A percentile compares a stretch with the other conserved stretches of the same genome.
These are phyloP conservation scores for Furcifer pardalis DNA, from an alignment of 2,797 vertebrate genomes.

Conservation along the genomic window DNA sequence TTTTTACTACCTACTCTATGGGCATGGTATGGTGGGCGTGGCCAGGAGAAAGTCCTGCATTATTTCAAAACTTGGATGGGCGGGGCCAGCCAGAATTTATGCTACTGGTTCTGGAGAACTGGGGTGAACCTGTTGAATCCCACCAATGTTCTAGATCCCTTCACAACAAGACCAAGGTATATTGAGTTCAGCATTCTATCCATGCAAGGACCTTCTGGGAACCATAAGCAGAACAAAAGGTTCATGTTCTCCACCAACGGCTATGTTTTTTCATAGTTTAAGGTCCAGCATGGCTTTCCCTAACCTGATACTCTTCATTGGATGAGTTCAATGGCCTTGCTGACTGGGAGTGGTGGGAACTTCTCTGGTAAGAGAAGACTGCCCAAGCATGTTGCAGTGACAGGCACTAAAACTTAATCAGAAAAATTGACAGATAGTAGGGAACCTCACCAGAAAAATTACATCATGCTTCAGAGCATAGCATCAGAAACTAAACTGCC, in stretches of 20 bases:
- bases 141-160: not conserved
- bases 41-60: too few relatives aligned
- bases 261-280: not conserved
- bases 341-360: not conserved
- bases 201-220: too few relatives aligned
- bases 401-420: constrained; percentile 44
- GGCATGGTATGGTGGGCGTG: too few relatives aligned
- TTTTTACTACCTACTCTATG: too few relatives aligned
- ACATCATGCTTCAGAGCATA: not conserved
- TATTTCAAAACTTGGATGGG: too few relatives aligned
- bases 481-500: constrained; percentile 34
- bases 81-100: too few relatives aligned
- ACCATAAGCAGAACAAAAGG: not conserved
- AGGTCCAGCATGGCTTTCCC: not conserved
- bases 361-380: not conserved
- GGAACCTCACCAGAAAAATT: constrained; percentile 39
- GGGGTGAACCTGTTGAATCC: too few relatives aligned
- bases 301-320: not conserved
- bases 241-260: too few relatives aligned
- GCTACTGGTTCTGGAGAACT: too few relatives aligned
- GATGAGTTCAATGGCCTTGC: not conserved
- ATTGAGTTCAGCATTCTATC: not conserved
- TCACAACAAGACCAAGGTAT: not conserved
- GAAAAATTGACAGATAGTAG: constrained; percentile 59
- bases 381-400: constrained; percentile 50